A percentile compares a stretch with the other conserved stretches of the same genome.
These are phyloP conservation scores for Achlya flavicornis DNA, from an alignment of 2,888 invertebrate species.

Conservation along the genomic window DNA sequence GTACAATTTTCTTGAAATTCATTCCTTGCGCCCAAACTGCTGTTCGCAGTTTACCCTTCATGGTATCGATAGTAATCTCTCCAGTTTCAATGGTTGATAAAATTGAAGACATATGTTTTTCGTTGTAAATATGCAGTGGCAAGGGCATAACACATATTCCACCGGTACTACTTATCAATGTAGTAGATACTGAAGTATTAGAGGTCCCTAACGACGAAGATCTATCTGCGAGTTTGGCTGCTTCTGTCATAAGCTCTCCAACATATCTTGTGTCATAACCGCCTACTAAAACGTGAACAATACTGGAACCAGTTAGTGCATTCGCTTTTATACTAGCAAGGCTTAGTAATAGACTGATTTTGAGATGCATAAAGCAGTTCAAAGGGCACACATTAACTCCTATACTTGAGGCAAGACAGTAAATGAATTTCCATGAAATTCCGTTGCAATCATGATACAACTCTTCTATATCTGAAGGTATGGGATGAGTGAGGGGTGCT, in stretches of 20 bases:
- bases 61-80: slow-evolving; percentile 49
- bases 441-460: slow-evolving; percentile 58
- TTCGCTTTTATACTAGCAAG: slow-evolving; percentile 68
- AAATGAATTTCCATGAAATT: slow-evolving; percentile 72
- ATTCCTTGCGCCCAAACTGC: slow-evolving; percentile 75
- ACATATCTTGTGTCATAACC: slow-evolving; percentile 66
- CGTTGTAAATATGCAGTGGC: slow-evolving; percentile 66
- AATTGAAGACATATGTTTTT: slow-evolving; percentile 57
- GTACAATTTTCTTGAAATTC: slow-evolving; percentile 65
- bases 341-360: slow-evolving; percentile 70
- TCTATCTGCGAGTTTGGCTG: slow-evolving; percentile 59
- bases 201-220: slow-evolving; percentile 53
- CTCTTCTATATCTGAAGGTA: slow-evolving; percentile 57
- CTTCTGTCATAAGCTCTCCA: slow-evolving; percentile 62
- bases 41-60: slow-evolving; percentile 51
- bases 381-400: slow-evolving; percentile 66
- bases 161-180: slow-evolving; percentile 61
- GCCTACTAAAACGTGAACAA: slow-evolving; percentile 65
- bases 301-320: slow-evolving; percentile 48
- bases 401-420: slow-evolving; percentile 70
- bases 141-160: slow-evolving; percentile 68
- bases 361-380: slow-evolving; percentile 72
- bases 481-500: slow-evolving; percentile 51
- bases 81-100: slow-evolving; percentile 64
- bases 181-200: slow-evolving; percentile 48